Evolutionary conservation across 2,797 vertebrate species (phyloP).

Genomic region (Pipistrellus pipistrellus): DNA sequence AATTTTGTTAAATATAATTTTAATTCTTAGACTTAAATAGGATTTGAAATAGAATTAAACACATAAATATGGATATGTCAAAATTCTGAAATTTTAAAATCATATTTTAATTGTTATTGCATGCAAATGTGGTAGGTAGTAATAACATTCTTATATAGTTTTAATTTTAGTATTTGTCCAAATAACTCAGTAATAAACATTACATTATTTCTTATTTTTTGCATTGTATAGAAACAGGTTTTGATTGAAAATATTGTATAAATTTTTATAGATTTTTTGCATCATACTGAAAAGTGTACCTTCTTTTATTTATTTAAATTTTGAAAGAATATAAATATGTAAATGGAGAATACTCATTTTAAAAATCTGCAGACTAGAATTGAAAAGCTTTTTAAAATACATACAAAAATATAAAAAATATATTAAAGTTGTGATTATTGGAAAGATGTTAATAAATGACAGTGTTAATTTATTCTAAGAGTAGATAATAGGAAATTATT

Average conservation of each 20-base stretch:
- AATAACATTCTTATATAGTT: background rate
- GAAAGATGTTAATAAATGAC: background rate
- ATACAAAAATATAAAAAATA: background rate
- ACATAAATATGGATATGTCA: background rate
- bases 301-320: background rate
- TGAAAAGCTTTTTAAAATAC: background rate
- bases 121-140: background rate
- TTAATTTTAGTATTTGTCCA: background rate
- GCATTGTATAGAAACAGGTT: background rate
- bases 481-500: constrained; percentile 14
- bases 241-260: background rate
- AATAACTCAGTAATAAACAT: background rate
- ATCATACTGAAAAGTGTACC: background rate
- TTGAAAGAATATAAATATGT: background rate
- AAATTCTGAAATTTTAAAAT: constrained; percentile 8
- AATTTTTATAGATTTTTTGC: background rate
- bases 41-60: background rate
- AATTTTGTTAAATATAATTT: constrained; percentile 11
- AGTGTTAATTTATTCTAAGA: background rate
- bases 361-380: background rate
- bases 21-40: background rate
- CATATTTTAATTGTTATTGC: background rate
- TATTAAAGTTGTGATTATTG: background rate
- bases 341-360: background rate
- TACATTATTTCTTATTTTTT: constrained; percentile 23